Conservation (phyloP, 2,113 vertebrate species). For the Sturnus vulgaris region DNA sequence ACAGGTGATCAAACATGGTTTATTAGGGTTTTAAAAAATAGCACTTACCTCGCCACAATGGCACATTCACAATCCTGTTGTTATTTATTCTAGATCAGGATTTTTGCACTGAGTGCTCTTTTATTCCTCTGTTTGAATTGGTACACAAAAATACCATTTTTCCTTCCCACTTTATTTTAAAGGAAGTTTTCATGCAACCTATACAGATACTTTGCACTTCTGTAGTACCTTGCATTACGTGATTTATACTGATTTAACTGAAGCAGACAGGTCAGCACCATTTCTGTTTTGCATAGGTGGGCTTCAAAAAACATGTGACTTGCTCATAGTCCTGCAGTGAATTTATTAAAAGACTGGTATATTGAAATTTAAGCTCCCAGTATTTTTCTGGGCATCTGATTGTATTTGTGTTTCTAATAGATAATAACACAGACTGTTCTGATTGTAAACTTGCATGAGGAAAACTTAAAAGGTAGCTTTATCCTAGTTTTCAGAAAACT, state of each 20-base stretch:
- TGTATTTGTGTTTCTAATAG: background rate
- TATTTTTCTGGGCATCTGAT: background rate
- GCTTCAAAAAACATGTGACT: background rate
- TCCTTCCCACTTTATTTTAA: background rate
- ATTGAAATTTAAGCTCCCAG: background rate
- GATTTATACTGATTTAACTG: background rate
- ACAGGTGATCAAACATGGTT: background rate
- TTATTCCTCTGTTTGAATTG: background rate
- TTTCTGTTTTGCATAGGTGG: background rate
- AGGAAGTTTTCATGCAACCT: background rate
- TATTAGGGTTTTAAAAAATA: background rate
- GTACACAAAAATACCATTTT: background rate
- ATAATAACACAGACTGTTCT: background rate
- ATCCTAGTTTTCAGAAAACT: background rate
- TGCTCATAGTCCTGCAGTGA: slow-evolving; percentile 33
- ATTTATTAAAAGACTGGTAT: background rate
- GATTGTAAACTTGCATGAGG: background rate
- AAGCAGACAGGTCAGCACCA: background rate
- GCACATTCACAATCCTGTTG: background rate
- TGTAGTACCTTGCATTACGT: background rate
- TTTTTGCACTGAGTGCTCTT: background rate
- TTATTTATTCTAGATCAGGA: background rate
- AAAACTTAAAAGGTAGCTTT: background rate
- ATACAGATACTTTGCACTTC: slow-evolving; percentile 50
- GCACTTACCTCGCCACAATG: background rate